These are phyloP conservation scores for Syrrhaptes paradoxus DNA, from an alignment of 2,113 vertebrate genomes.

Conservation along the genomic window DNA sequence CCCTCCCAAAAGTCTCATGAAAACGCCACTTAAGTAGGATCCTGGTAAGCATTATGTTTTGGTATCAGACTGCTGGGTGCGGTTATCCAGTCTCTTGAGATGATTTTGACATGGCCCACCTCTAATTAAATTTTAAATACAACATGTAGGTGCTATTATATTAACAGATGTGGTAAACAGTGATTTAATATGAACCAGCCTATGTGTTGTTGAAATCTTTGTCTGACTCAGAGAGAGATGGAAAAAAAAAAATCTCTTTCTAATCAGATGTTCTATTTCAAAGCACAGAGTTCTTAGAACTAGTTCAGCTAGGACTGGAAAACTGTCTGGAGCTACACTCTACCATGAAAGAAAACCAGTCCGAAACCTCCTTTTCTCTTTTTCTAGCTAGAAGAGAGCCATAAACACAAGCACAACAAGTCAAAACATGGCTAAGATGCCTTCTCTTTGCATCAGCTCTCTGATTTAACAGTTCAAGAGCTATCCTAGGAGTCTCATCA, in stretches of 20 bases:
- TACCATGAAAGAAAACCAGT: background rate
- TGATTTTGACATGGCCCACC: background rate
- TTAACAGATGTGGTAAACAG: conserved; percentile 58
- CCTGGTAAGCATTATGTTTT: background rate
- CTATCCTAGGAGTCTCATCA: background rate
- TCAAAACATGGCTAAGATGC: background rate
- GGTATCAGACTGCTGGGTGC: background rate
- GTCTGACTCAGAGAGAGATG: conserved; percentile 47
- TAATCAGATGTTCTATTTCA: conserved; percentile 34
- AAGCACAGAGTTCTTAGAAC: background rate
- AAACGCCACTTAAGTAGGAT: background rate
- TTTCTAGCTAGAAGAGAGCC: background rate
- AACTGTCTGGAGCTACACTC: background rate
- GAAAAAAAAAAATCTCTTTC: background rate
- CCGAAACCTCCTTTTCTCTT: background rate
- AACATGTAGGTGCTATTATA: conserved; percentile 42
- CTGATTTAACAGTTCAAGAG: background rate
- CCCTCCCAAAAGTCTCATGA: background rate
- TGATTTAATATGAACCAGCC: conserved; percentile 54
- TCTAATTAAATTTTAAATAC: conserved; percentile 67
- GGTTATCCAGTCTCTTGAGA: conserved; percentile 28
- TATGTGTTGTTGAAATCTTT: conserved; percentile 45
- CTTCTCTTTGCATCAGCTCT: background rate
- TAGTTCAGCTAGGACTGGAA: background rate
- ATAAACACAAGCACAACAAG: background rate